Evolutionary conservation across 2,113 vertebrate genomes (phyloP), one percentile per base, ranked within the genome.

Genomic region (Otolemur garnettii): DNA sequence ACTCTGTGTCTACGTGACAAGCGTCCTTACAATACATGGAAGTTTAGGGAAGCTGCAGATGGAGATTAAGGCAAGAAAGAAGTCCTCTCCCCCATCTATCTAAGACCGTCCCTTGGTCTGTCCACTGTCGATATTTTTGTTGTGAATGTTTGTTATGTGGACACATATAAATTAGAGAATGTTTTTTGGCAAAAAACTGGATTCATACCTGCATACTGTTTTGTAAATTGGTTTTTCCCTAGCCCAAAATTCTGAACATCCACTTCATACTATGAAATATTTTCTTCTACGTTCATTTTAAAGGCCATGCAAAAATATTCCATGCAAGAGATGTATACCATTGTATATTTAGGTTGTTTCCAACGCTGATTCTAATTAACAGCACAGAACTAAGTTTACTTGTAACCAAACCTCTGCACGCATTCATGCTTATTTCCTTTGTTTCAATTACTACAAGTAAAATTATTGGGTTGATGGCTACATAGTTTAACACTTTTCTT

Each of bases 21-120:
- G 21, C 2, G 6, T 6, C 28, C 12, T 0, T 0, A 0, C 21
- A 59, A 24, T n/a, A 13, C 2, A 42, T 22, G 18, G n/a, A n/a
- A 62, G 24, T 7, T 0, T 15, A 24, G 9, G 3, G n/a, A 11
- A 50, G 10, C 14, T 53, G 33, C 53, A 13, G 7, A 33, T 35
- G 17, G 69, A 57, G 12, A n/a, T 60, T 17, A 42, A 75, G 83
- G 42, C 15, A 60, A n/a, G 19, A 18, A 4, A 5, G 21, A 35
- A 35, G 62, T 68, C 19, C 4, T 28, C 4, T 28, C 35, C 15
- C 64, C 14, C 69, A 55, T 12, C 30, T 28, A 1, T 11, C 4
- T 15, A 83, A 7, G 18, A 26, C 21, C 26, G 38, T 4, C 28
- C 35, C 26, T 83, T 38, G 28, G 18, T n/a, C 13, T 18, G 5